Base-by-base conservation (phyloP, 2,888 invertebrate species). In the Odontocerum albicorne region DNA sequence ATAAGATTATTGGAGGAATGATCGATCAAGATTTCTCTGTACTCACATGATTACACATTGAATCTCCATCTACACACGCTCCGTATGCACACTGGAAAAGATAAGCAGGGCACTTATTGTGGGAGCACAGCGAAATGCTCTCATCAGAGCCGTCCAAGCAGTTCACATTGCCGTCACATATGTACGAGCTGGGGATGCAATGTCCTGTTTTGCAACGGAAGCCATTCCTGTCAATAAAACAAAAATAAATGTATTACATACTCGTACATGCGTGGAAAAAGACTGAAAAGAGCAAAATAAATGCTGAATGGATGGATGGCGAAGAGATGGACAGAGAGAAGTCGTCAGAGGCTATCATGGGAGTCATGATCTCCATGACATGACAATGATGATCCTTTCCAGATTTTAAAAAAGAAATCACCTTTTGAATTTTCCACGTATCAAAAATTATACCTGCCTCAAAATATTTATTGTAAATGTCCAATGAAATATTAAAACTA, bases 91-190 rank as follows among this genome's bases (percentile, higher is more conserved):
- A 47, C 12, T 13, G 19, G 19, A 20, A 36, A 7, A 36, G 12
- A 6, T 20, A 35, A 12, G 36, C 8, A 2, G 4, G 20, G 13
- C 47, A 47, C 3, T 15, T 17, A 2, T 3, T 19, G 4, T 17
- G 2, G 2, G 36, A 35, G 31, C 47, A 47, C 4, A 21, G 36
- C 35, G 72, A 72, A 8, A 70, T 54, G 3, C 64, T 66, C 64
- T 74, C 74, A 64, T 74, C 74, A 0, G 71, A 70, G 12, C 68
- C 68, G 62, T 73, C 72, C 20, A 68, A 55, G 62, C 74, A 74
- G 52, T 74, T 72, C 4, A 55, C 3, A 52, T 67, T 67, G 2
- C 68, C 70, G 57, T 74, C 71, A 56, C 74, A 74, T 2, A 73
- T 70, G 65, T 68, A 69, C 10, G 69, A 68, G 16, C 57, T 57